Evolutionary conservation across 2,888 invertebrate genomes (phyloP).

Genomic region (Spilosoma lubricipeda): DNA sequence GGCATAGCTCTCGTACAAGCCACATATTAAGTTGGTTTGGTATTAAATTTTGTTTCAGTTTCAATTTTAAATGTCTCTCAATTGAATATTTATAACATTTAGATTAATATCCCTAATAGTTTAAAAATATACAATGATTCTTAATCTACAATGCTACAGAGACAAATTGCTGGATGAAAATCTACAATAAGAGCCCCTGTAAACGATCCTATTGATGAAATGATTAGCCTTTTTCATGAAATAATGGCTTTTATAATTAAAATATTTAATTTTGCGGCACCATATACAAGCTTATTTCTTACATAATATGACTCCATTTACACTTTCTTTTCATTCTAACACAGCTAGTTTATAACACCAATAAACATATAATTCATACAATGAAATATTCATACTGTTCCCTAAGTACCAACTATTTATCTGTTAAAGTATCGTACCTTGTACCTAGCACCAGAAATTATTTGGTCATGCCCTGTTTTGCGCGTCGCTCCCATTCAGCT

Average conservation of each 20-base stretch:
- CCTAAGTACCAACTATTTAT: constrained; percentile 19
- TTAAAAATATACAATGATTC: neutral
- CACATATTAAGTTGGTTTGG: neutral
- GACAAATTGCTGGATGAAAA: neutral
- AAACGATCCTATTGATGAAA: neutral
- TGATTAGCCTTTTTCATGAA: neutral
- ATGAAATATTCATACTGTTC: constrained; percentile 15
- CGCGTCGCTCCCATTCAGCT: constrained; percentile 92
- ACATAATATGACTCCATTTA: constrained; percentile 9
- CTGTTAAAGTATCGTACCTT: constrained; percentile 51
- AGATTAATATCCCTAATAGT: neutral
- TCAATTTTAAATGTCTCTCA: neutral
- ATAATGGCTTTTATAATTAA: constrained; percentile 9
- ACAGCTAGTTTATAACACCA: constrained; percentile 18
- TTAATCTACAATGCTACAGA: too few relatives aligned
- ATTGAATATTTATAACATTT: neutral
- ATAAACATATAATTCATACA: constrained; percentile 19
- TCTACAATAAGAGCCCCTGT: constrained; percentile 1
- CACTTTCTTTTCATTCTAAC: constrained; percentile 2
- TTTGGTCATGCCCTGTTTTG: constrained; percentile 90
- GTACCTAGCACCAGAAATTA: constrained; percentile 80
- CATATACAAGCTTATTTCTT: constrained; percentile 9
- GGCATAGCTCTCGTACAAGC: neutral
- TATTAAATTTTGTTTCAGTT: neutral
- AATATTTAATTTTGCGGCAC: constrained; percentile 3